These are phyloP conservation scores for Neodiprion virginianus DNA, from an alignment of 1,140 invertebrate genomes.

Conservation along the genomic window DNA sequence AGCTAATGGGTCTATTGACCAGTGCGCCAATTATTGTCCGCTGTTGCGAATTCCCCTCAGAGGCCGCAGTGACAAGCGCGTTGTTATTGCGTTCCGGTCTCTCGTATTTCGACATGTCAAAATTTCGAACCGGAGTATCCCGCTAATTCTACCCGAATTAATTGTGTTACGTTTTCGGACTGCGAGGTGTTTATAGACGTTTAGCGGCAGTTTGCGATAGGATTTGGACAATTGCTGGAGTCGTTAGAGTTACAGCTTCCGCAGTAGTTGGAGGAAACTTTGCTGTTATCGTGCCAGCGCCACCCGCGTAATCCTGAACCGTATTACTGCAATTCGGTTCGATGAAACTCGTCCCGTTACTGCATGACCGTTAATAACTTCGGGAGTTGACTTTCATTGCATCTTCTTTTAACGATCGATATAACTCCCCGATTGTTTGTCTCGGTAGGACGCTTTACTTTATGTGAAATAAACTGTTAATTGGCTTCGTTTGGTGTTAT, in stretches of 20 bases:
- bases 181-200: too few relatives aligned
- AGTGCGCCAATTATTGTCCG: neutral
- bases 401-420: neutral
- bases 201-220: too few relatives aligned
- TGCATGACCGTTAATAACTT: neutral
- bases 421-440: neutral
- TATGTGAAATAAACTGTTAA: neutral
- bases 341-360: neutral
- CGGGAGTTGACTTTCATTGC: neutral
- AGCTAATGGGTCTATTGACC: conserved; percentile 5
- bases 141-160: too few relatives aligned
- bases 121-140: too few relatives aligned
- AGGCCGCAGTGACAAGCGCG: too few relatives aligned
- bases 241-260: too few relatives aligned
- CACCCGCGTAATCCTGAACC: neutral
- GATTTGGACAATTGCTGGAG: too few relatives aligned
- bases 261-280: too few relatives aligned
- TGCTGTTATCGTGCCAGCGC: neutral
- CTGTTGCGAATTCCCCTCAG: neutral
- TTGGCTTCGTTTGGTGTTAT: neutral
- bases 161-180: too few relatives aligned
- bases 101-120: too few relatives aligned
- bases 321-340: neutral
- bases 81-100: too few relatives aligned
- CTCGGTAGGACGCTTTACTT: neutral